These are phyloP conservation scores for Dermochelys coriacea DNA, from an alignment of 2,797 vertebrate species.

Conservation along the genomic window DNA sequence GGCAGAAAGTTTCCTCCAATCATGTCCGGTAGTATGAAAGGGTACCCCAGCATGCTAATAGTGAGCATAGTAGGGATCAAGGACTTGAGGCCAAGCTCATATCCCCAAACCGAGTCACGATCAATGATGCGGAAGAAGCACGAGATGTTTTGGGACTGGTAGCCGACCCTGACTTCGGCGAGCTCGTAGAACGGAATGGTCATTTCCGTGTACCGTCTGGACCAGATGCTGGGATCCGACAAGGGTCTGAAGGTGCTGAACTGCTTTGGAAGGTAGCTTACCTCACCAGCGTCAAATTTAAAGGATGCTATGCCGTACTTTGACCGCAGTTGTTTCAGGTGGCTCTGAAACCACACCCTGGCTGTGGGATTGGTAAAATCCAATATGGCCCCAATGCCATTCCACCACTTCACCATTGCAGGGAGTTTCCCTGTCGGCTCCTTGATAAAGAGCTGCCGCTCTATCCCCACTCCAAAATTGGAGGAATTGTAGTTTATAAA, in stretches of 20 bases:
- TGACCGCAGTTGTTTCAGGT: slow-evolving; percentile 86
- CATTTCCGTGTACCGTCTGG: slow-evolving; percentile 92
- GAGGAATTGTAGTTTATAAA: slow-evolving; percentile 91
- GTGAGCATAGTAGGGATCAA: slow-evolving; percentile 96
- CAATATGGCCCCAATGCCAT: slow-evolving; percentile 91
- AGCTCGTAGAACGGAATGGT: slow-evolving; percentile 89
- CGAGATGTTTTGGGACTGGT: slow-evolving; percentile 96
- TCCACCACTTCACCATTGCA: slow-evolving; percentile 95
- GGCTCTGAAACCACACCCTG: slow-evolving; percentile 91
- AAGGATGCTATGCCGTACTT: slow-evolving; percentile 91
- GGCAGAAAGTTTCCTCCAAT: slow-evolving; percentile 90
- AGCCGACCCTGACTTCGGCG: slow-evolving; percentile 90
- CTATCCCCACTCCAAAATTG: slow-evolving; percentile 87
- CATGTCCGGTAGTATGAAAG: slow-evolving; percentile 92
- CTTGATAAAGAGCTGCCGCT: slow-evolving; percentile 89
- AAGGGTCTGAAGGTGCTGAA: slow-evolving; percentile 89
- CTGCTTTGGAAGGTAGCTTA: slow-evolving; percentile 92
- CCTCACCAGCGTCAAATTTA: slow-evolving; percentile 96
- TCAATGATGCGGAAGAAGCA: slow-evolving; percentile 98
- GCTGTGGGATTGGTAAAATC: slow-evolving; percentile 94
- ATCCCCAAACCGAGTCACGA: slow-evolving; percentile 96
- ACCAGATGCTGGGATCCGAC: slow-evolving; percentile 92
- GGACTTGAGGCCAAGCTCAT: slow-evolving; percentile 95
- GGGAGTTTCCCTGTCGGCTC: slow-evolving; percentile 88
- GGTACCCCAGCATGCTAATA: slow-evolving; percentile 92